Base-by-base conservation (phyloP, 2,797 vertebrate species). In the Muscicapa striata region DNA sequence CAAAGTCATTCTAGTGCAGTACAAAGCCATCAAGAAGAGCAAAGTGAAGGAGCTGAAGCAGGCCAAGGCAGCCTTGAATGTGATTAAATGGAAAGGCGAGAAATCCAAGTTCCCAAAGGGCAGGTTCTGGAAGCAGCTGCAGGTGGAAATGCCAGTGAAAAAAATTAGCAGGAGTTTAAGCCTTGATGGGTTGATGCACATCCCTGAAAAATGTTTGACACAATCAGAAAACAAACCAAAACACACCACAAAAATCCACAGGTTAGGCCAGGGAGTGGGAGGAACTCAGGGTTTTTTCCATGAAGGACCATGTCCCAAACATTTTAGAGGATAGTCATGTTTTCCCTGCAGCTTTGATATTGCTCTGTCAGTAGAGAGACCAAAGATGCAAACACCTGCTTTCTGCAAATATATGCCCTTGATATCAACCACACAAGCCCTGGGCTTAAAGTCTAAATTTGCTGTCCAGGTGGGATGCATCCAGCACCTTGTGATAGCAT, bases 11-110 rank as follows among this genome's bases (percentile, higher is more conserved):
- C 98, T 99, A 97, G 97, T 99, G 72, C 98, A 99, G 98, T 99
- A 98, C 98, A 98, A 98, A 95, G 97, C 98, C 13, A 94, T 99
- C 91, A 97, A 94, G 97, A 96, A 98, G 94, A 97, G 96, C 95
- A 99, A 98, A 98, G 98, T 99, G 87, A 98, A 98, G 87, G 99
- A 99, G 96, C 98, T 99, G 95, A 98, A 98, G 92, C 96, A 97
- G 84, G 98, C 99, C 87, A 98, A 98, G 58, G 93, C 98, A 6
- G 99, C 98, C 7, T 98, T 99, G 95, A 98, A 97, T 4, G 97
- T 99, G 94, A 98, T 99, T 93, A 98, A 98, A 34, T 99, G 99
- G 99, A 98, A 98, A 97, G 99, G 99, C 22, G 98, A 99, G 68
- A 98, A 98, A 96, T 99, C 99, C 46, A 97, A 83, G 59, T 98